Conservation (phyloP, 2,113 vertebrate species). For the Gymnarchus niloticus region DNA sequence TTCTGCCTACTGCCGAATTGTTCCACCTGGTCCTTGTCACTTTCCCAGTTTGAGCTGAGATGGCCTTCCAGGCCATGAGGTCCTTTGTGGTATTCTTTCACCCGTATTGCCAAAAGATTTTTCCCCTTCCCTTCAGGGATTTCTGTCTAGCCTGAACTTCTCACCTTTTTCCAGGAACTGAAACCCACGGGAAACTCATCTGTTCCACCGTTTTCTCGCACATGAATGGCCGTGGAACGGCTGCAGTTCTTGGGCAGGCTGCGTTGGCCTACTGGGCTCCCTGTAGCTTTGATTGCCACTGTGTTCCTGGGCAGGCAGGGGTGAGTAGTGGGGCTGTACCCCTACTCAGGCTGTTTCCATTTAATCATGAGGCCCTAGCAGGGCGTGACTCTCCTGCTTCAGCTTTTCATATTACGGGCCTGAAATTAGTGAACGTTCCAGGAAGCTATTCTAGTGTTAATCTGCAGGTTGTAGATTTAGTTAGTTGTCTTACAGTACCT, state of each 20-base stretch:
- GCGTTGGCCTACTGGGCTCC: constrained; percentile 31
- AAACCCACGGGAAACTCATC: background rate
- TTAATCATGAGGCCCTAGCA: background rate
- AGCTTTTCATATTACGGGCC: background rate
- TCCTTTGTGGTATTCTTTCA: background rate
- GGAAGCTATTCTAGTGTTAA: background rate
- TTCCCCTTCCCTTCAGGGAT: background rate
- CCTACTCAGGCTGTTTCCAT: background rate
- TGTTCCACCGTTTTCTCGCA: background rate
- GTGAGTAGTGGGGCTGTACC: background rate
- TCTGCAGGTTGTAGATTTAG: background rate
- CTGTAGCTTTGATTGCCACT: constrained; percentile 44
- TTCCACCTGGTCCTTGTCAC: background rate
- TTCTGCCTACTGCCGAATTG: background rate
- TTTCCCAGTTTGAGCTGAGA: background rate
- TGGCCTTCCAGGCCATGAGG: background rate
- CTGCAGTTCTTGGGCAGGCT: background rate
- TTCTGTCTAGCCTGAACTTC: background rate
- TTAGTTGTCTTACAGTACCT: background rate
- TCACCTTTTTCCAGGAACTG: background rate
- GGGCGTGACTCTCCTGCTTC: background rate
- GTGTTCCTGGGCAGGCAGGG: background rate
- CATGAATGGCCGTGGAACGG: background rate
- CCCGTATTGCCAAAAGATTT: background rate
- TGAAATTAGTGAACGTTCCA: background rate